Evolutionary conservation across 1,140 invertebrate genomes (phyloP).

Genomic region (Aphelinus atriplicis): DNA sequence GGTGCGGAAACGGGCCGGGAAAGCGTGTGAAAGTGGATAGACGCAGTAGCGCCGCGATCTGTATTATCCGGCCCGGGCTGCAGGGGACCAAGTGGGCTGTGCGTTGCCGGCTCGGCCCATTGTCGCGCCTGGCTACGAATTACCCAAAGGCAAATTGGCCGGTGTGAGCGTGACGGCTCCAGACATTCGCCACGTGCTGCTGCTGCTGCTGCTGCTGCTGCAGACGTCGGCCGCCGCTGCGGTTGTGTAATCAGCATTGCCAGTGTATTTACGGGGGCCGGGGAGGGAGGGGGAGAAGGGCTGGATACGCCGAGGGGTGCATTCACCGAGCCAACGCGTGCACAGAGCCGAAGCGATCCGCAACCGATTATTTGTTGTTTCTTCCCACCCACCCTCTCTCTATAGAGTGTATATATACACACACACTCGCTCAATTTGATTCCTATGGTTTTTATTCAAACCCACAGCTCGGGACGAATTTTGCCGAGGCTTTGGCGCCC

Average conservation of each 20-base stretch:
- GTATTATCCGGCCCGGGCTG: conserved; percentile 26
- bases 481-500: conserved; percentile 13
- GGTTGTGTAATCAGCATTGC: conserved; percentile 65
- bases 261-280: conserved; percentile 42
- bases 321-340: not conserved
- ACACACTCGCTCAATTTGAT: conserved; percentile 28
- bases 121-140: conserved; percentile 56
- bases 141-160: conserved; percentile 66
- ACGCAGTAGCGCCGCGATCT: not conserved
- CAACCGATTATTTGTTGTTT: conserved; percentile 30
- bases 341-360: conserved; percentile 2
- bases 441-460: conserved; percentile 38
- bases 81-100: not conserved
- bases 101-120: conserved; percentile 41
- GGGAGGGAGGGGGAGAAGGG: conserved; percentile 1
- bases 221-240: conserved; percentile 34
- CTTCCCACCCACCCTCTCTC: not conserved
- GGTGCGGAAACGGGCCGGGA: not conserved
- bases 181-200: conserved; percentile 63
- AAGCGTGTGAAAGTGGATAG: conserved; percentile 40
- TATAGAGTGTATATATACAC: too few species aligned
- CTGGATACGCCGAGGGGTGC: not conserved
- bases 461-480: conserved; percentile 13
- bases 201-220: conserved; percentile 29
- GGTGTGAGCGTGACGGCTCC: conserved; percentile 63